Conservation (phyloP, 2,113 vertebrate species). For the Pachyramphus minor region DNA sequence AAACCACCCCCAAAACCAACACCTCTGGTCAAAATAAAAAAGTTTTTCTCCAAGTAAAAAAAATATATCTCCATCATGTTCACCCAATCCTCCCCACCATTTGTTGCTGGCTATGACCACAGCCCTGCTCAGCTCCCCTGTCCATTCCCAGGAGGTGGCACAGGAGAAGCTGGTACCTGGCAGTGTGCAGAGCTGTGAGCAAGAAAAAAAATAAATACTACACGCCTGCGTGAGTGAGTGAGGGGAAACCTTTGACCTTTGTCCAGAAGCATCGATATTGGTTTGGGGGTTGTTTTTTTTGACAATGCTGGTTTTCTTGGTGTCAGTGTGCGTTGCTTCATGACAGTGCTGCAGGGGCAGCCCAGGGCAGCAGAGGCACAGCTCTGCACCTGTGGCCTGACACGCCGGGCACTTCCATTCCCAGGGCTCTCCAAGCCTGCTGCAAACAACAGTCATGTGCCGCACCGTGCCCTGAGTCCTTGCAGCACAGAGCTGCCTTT, state of each 20-base stretch:
- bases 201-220: background rate
- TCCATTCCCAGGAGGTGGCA: background rate
- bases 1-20: background rate
- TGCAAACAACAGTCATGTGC: accelerated
- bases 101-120: background rate
- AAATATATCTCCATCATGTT: background rate
- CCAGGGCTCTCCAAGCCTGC: background rate
- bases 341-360: background rate
- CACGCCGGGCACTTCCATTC: background rate
- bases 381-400: background rate
- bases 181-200: background rate
- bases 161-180: background rate
- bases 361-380: accelerated
- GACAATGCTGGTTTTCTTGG: background rate
- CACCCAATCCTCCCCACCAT: accelerated
- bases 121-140: background rate
- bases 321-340: accelerated
- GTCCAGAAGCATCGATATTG: accelerated
- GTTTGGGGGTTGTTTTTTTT: background rate
- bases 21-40: background rate
- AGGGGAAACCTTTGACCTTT: background rate
- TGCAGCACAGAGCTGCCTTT: background rate
- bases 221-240: accelerated
- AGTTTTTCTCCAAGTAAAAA: background rate
- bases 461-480: background rate